A percentile compares a stretch with the other conserved stretches of the same genome.
Evolutionary conservation across 2,113 vertebrate genomes (phyloP).

Genomic region (Oncorhynchus nerka): DNA sequence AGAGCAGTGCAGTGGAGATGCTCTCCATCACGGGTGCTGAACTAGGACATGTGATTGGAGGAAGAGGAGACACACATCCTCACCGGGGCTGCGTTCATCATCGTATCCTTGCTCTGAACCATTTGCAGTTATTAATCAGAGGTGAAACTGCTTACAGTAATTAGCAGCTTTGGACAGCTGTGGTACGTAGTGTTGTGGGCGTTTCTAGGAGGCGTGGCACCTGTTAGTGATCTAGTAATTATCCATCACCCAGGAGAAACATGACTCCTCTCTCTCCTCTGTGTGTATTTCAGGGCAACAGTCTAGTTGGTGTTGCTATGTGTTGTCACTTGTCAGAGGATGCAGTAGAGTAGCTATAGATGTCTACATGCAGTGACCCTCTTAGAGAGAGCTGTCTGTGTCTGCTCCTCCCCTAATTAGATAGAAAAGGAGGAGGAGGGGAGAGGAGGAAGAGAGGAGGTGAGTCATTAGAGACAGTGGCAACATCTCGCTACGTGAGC

Average conservation of each 20-base stretch:
- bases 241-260: neutral
- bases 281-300: neutral
- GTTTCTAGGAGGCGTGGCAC: neutral
- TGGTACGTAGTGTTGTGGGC: neutral
- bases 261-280: neutral
- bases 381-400: neutral
- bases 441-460: too few species aligned
- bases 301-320: neutral
- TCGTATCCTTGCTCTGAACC: neutral
- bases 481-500: neutral
- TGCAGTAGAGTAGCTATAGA: neutral
- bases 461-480: neutral
- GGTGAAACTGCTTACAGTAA: neutral
- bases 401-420: neutral
- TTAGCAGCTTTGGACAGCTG: neutral
- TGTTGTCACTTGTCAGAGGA: neutral
- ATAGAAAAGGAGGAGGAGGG: too few species aligned
- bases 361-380: neutral
- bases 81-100: neutral
- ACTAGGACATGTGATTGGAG: conserved; percentile 39
- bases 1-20: conserved; percentile 45
- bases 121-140: neutral
- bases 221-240: neutral
- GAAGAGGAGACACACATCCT: neutral
- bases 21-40: conserved; percentile 43